Percentiles rank a stretch among this genome's conserved stretches.
phyloP scores from a whole-genome alignment of 2,113 vertebrate genomes.

The Vireo altiloquus region DNA sequence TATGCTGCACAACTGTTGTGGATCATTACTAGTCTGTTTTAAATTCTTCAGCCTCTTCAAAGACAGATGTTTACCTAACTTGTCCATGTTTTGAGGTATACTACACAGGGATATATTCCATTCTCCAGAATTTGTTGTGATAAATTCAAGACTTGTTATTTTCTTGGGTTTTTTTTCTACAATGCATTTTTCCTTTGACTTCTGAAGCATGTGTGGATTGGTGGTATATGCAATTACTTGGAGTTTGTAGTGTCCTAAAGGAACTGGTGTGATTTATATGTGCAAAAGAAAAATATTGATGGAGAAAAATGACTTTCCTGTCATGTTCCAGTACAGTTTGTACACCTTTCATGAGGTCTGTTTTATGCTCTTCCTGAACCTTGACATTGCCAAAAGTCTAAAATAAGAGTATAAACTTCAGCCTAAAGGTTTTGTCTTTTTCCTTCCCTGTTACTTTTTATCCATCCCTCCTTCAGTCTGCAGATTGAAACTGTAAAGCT shows the following conservation, averaged over 20 bases:
- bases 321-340: background rate
- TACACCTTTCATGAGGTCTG: background rate
- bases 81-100: background rate
- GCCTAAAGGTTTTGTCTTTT: background rate
- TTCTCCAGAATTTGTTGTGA: background rate
- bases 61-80: conserved; percentile 28
- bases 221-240: background rate
- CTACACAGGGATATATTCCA: background rate
- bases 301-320: background rate
- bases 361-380: conserved; percentile 13
- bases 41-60: conserved; percentile 16
- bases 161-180: background rate
- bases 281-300: background rate
- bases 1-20: background rate
- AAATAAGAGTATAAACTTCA: background rate
- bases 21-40: conserved; percentile 29
- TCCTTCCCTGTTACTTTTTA: background rate
- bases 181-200: background rate
- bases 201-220: background rate
- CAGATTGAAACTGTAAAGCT: background rate
- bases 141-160: background rate
- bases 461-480: background rate
- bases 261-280: background rate
- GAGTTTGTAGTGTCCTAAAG: background rate
- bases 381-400: background rate